Percentiles rank a stretch among this genome's conserved stretches.
Evolutionary conservation across 2,888 invertebrate species (phyloP).

Genomic region (Archaeoteleia sp.): DNA sequence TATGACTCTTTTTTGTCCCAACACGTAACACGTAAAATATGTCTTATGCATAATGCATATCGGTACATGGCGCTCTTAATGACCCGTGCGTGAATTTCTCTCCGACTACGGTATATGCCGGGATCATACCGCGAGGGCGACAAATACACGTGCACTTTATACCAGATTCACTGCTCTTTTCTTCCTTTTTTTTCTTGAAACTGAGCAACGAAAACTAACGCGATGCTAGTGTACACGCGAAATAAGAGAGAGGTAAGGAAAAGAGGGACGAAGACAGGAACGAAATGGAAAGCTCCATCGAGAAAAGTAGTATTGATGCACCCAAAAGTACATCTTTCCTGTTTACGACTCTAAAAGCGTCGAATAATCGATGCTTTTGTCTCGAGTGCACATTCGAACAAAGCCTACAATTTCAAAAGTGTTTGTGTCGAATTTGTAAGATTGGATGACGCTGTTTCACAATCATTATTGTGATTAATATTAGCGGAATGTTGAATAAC

Average conservation of each 20-base stretch:
- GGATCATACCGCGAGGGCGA: slow-evolving; percentile 10
- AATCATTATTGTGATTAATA: slow-evolving; percentile 2
- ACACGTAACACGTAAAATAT: slow-evolving; percentile 24
- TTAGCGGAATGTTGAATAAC: too few relatives aligned
- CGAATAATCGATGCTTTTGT: slow-evolving; percentile 56
- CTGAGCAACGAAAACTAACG: slow-evolving; percentile 20
- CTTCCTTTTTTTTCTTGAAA: slow-evolving; percentile 21
- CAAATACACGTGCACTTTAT: slow-evolving; percentile 26
- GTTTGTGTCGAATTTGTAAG: slow-evolving; percentile 17
- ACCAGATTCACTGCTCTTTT: slow-evolving; percentile 2
- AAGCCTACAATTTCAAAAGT: slow-evolving; percentile 31
- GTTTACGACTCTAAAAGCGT: slow-evolving; percentile 51
- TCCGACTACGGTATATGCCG: slow-evolving; percentile 17
- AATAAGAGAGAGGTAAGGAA: slow-evolving; percentile 33
- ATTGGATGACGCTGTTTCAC: slow-evolving; percentile 2
- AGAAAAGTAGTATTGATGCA: slow-evolving; percentile 59
- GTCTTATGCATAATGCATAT: slow-evolving; percentile 37
- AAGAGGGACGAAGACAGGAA: slow-evolving; percentile 25
- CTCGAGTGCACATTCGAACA: slow-evolving; percentile 44
- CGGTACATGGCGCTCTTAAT: slow-evolving; percentile 24
- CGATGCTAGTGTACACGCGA: slow-evolving; percentile 7
- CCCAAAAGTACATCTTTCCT: slow-evolving; percentile 48
- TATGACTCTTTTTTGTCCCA: slow-evolving; percentile 14
- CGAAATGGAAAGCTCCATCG: slow-evolving; percentile 64
- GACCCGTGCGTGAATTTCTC: slow-evolving; percentile 19